phyloP scores from a whole-genome alignment of 2,797 vertebrate genomes.

The Danio jaintianensis region DNA sequence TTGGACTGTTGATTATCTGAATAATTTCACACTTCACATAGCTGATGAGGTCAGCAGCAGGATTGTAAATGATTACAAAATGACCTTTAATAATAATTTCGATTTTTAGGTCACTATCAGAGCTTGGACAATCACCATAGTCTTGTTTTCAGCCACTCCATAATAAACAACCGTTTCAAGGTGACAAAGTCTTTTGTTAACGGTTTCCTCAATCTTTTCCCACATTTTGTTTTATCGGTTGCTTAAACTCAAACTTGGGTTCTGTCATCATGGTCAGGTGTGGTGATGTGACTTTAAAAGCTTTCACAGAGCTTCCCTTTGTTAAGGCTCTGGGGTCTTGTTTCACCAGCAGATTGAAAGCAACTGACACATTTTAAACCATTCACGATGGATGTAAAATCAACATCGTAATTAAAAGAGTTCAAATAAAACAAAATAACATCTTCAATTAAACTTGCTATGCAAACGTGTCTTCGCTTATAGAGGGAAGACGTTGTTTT shows the following conservation, averaged over 20 bases:
- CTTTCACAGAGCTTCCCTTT: conserved; percentile 33
- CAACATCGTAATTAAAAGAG: neutral
- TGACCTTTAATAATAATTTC: neutral
- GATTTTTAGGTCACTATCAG: neutral
- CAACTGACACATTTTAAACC: conserved; percentile 10
- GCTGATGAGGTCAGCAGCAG: neutral
- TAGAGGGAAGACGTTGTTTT: conserved; percentile 40
- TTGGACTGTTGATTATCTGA: neutral
- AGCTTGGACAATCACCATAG: neutral
- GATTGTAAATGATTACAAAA: neutral
- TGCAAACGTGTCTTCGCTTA: conserved; percentile 3
- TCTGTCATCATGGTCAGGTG: conserved; percentile 16
- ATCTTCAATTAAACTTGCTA: neutral
- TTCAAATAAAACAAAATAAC: neutral
- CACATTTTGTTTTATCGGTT: conserved; percentile 14
- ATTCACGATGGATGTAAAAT: conserved; percentile 6
- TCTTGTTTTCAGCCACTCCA: neutral
- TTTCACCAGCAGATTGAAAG: conserved; percentile 17
- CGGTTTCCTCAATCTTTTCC: neutral
- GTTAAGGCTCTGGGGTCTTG: conserved; percentile 17
- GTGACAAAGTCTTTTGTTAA: neutral
- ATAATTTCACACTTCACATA: neutral
- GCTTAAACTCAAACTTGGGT: conserved; percentile 17
- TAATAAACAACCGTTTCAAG: neutral
- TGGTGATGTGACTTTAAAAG: conserved; percentile 6